Percentiles rank a stretch among this genome's conserved stretches.
phyloP scores from a whole-genome alignment of 2,113 vertebrate genomes.

The Burhinus oedicnemus region DNA sequence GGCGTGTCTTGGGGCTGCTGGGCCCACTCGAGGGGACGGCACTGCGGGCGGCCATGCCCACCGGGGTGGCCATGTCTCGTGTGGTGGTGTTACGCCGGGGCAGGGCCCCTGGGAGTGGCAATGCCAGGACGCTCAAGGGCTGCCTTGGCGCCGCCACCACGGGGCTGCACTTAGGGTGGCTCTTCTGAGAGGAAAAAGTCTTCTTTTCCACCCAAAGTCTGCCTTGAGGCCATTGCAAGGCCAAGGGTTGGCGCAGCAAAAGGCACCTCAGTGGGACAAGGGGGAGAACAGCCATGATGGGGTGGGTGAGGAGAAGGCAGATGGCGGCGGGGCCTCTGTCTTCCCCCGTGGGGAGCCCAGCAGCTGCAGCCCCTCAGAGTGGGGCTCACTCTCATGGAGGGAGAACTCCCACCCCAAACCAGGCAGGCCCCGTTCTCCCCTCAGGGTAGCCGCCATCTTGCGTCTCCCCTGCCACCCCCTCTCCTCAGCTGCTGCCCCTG shows the following conservation, averaged over 20 bases:
- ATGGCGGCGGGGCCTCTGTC: rapidly evolving
- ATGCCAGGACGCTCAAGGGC: not conserved
- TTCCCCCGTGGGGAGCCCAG: rapidly evolving
- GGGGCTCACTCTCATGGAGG: not conserved
- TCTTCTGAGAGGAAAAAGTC: not conserved
- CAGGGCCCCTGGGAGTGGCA: too few species aligned
- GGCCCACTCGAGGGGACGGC: too few species aligned
- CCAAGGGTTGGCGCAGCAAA: not conserved
- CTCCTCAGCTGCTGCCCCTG: not conserved
- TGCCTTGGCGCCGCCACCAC: not conserved
- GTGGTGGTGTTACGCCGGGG: rapidly evolving
- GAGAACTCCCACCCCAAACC: not conserved
- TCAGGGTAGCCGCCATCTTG: not conserved
- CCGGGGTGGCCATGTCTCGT: rapidly evolving
- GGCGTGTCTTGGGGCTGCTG: rapidly evolving
- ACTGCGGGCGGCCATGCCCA: rapidly evolving
- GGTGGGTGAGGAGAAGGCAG: not conserved
- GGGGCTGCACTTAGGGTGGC: not conserved
- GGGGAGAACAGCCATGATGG: not conserved
- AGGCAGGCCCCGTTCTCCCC: not conserved
- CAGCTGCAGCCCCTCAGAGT: rapidly evolving
- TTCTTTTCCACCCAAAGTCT: not conserved
- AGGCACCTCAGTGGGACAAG: rapidly evolving
- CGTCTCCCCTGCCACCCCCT: not conserved
- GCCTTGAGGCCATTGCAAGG: not conserved